Evolutionary conservation across 2,113 vertebrate species (phyloP).

Genomic region (Cranoglanis bouderius): DNA sequence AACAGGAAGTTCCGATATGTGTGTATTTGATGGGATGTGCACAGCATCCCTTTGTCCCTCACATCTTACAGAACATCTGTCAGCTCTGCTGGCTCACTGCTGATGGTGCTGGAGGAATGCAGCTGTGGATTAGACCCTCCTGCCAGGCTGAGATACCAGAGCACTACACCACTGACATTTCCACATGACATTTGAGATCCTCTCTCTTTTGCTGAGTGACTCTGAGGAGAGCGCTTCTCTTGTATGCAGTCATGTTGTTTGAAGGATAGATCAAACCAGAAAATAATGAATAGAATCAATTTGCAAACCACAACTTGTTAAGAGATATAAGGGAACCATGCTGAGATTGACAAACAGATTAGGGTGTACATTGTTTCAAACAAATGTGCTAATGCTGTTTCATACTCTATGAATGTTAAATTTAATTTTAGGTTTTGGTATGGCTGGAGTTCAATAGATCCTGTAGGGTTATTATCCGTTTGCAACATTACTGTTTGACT

Average conservation of each 20-base stretch:
- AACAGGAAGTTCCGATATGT: neutral
- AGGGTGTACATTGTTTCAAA: conserved; percentile 3
- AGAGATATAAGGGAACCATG: neutral
- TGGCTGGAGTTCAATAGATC: neutral
- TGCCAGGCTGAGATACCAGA: conserved; percentile 52
- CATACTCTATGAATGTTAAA: neutral
- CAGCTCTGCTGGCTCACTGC: conserved; percentile 29
- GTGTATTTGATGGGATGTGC: conserved; percentile 11
- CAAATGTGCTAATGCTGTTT: neutral
- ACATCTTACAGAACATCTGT: conserved; percentile 48
- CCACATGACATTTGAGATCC: conserved; percentile 55
- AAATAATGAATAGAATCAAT: conserved; percentile 24
- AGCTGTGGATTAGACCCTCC: conserved; percentile 46
- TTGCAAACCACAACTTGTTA: neutral
- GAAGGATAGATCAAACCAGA: conserved; percentile 27
- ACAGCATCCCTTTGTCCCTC: neutral
- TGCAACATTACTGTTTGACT: neutral
- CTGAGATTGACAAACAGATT: neutral
- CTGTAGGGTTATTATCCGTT: neutral
- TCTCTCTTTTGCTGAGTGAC: conserved; percentile 7
- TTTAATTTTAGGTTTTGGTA: neutral
- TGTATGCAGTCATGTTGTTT: neutral
- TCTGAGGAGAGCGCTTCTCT: conserved; percentile 2
- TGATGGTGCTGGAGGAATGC: conserved; percentile 53
- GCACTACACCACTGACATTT: conserved; percentile 56